Conservation (phyloP, 2,113 vertebrate species). For the Erythrocercus mccallii region DNA sequence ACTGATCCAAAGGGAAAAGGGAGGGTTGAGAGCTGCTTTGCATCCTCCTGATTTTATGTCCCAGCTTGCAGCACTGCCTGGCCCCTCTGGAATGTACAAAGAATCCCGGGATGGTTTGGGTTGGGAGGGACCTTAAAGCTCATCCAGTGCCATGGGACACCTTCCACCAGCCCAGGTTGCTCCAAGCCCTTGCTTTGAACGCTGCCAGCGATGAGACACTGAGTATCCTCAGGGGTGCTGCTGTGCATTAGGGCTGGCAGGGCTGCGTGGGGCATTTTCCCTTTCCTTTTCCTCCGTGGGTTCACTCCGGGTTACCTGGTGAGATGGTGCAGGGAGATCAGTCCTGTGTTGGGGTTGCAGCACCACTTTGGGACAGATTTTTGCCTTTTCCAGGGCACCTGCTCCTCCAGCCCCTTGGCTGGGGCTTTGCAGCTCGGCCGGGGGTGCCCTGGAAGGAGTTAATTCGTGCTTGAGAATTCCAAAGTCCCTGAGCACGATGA, state of each 20-base stretch:
- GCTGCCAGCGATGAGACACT: background rate
- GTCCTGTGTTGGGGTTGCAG: background rate
- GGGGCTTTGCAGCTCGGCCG: background rate
- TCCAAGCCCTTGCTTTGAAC: background rate
- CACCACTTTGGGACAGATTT: background rate
- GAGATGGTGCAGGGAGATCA: background rate
- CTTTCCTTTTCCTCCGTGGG: background rate
- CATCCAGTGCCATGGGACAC: rapidly evolving
- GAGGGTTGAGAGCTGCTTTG: background rate
- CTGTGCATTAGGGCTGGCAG: rapidly evolving
- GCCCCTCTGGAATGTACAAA: rapidly evolving
- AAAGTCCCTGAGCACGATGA: background rate
- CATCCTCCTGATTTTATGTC: rapidly evolving
- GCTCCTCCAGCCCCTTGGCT: background rate
- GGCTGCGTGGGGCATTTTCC: rapidly evolving
- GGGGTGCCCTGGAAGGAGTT: background rate
- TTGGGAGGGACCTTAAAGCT: background rate
- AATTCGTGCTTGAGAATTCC: background rate
- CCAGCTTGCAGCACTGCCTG: background rate
- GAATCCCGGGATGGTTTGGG: background rate
- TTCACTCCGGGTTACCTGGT: rapidly evolving
- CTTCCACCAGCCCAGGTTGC: background rate
- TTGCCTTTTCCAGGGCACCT: background rate
- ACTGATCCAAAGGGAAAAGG: background rate
- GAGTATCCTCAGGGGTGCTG: background rate